Base-by-base conservation (phyloP, 2,797 vertebrate species). In the Sitta carolinensis region DNA sequence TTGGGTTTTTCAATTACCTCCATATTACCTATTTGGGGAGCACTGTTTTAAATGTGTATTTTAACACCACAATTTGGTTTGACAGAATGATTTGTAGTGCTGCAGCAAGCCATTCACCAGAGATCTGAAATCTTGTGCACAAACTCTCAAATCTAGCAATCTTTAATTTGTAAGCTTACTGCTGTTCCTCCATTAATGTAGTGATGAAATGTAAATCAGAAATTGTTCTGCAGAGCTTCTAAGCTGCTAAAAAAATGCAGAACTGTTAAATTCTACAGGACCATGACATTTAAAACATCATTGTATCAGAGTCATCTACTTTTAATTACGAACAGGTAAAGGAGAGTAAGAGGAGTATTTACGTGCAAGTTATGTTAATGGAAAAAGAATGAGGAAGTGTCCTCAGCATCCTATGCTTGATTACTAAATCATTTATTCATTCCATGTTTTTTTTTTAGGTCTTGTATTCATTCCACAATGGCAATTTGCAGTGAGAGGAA, bases 31-130 rank as follows among this genome's bases (percentile, higher is more conserved):
- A 50, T 92, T 93, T 94, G 78, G 59, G 64, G 90, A 96, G 38
- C 69, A 77, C 47, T 94, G 94, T 95, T 96, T 96, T 95, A 97
- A 96, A 96, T 75, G 90, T 0, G 36, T 95, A 90, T 95, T 96
- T 96, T 96, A 97, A 90, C 88, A 94, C 73, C 48, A 92, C 85
- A 82, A 73, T 95, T 96, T 95, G 80, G 51, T 81, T 90, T 97
- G 96, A 97, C 96, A 96, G 94, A 85, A 95, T 97, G 96, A 97
- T 97, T 96, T 97, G 95, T 97, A 94, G 95, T 67, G 63, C 89
- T 93, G 89, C 93, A 95, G 88, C 64, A 94, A 94, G 57, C 38
- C 73, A 61, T 78, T 91, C 97, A 94, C 93, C 69, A 93, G 97
- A 96, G 97, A 93, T 80, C 96, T 93, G 76, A 95, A 94, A 89